Conservation (phyloP, 2,888 invertebrate species). For the Eurois occulta region DNA sequence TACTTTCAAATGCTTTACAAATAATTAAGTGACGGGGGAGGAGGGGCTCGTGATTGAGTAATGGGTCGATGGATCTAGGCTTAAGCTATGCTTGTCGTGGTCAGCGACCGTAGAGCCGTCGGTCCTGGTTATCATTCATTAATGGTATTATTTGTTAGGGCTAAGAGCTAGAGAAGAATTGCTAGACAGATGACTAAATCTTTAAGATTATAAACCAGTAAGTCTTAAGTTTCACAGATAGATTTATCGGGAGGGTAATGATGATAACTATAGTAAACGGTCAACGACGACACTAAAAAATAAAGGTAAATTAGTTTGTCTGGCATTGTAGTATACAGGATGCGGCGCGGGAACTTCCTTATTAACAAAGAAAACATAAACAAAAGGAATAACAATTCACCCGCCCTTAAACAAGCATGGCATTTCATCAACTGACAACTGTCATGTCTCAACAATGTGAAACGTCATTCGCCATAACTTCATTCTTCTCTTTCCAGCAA, state of each 20-base stretch:
- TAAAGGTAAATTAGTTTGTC: constrained; percentile 10
- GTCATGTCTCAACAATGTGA: neutral
- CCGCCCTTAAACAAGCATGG: neutral
- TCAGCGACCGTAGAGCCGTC: neutral
- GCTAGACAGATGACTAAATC: neutral
- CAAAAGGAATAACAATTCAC: neutral
- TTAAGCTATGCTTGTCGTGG: neutral
- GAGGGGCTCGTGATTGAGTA: neutral
- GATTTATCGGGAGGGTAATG: neutral
- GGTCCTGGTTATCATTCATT: neutral
- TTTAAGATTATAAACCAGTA: neutral
- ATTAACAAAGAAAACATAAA: neutral
- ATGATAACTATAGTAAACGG: neutral
- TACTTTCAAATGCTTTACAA: neutral
- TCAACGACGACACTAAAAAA: neutral
- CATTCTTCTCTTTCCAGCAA: neutral
- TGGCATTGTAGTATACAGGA: neutral
- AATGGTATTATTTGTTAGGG: neutral
- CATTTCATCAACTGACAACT: neutral
- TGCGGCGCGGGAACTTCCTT: neutral
- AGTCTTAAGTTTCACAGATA: neutral
- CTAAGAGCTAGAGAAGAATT: neutral
- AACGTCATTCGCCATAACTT: neutral
- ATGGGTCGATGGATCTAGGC: neutral
- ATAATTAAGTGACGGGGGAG: neutral